Base-by-base conservation (phyloP, 1,140 invertebrate genomes). In the Plutomurus gul region DNA sequence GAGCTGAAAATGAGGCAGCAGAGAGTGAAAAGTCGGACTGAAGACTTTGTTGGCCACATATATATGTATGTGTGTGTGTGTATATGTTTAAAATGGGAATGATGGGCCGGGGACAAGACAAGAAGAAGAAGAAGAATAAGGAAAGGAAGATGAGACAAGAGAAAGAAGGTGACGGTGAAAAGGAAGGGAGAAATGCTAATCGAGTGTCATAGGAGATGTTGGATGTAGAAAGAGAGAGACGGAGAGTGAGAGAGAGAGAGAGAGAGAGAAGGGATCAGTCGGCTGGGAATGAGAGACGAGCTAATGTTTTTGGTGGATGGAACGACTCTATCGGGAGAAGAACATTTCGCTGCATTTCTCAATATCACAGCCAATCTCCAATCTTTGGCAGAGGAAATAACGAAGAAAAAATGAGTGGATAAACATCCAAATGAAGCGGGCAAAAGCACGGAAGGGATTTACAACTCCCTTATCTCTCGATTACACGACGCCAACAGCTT, bases 381-480 rank as follows among this genome's bases (percentile, higher is more conserved):
- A 83, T 83, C 77, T 83, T 81, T 83, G 82, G 77, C 78, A 81
- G 27, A 39, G 75, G 56, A 76, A 78, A 78, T 78, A 82, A 83
- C 78, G 80, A 83, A 81, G 78, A 79, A 80, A 80, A 83, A 82
- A 83, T 81, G 82, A 82, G 78, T 82, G 80, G 80, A 82, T 83
- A 80, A 81, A 82, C 80, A 82, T 80, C 82, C 76, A 83, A 82
- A 80, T 77, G 76, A 82, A 75, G 70, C 56, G 56, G 71, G 78
- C 70, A 80, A 79, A 43, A 82, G 65, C 22, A 75, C 47, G 43
- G 70, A 76, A 78, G 80, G 77, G 81, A 81, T 82, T 82, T 81
- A 79, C 76, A 79, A 82, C 72, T 79, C 83, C 82, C 83, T 84
- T 84, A 84, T 84, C 83, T 82, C 81, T 77, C 81, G 49, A 84